Evolutionary conservation across 1,140 invertebrate genomes (phyloP).

Genomic region (Cydia amplana): DNA sequence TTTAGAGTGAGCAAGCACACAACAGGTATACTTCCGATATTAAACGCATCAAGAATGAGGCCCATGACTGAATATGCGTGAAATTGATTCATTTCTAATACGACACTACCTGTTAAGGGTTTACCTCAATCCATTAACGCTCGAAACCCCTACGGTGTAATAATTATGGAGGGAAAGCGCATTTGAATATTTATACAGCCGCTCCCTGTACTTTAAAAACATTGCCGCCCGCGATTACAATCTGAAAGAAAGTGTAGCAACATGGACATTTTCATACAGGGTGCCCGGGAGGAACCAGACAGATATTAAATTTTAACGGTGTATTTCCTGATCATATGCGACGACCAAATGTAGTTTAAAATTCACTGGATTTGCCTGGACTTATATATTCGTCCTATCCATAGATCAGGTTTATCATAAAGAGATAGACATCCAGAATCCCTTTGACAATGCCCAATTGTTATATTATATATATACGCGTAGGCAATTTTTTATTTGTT

Average conservation of each 20-base stretch:
- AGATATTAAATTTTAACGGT: too few relatives aligned
- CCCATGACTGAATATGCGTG: conserved; percentile 9
- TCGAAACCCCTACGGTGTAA: conserved; percentile 29
- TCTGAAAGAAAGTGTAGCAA: conserved; percentile 29
- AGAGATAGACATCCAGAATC: too few relatives aligned
- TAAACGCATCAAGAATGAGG: neutral
- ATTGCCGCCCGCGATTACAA: conserved; percentile 24
- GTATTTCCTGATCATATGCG: too few relatives aligned
- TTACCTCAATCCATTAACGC: conserved; percentile 24
- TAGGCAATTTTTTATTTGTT: too few relatives aligned
- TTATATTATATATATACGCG: too few relatives aligned
- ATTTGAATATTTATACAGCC: conserved; percentile 32
- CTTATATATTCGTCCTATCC: too few relatives aligned
- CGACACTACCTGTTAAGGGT: conserved; percentile 25
- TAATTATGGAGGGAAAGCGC: conserved; percentile 31
- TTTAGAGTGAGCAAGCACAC: neutral
- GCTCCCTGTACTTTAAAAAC: conserved; percentile 26
- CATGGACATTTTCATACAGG: conserved; percentile 17
- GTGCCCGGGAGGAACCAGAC: neutral
- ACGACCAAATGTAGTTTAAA: too few relatives aligned
- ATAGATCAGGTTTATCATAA: too few relatives aligned
- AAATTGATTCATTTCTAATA: conserved; percentile 32
- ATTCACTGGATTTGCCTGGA: too few relatives aligned
- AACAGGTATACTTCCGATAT: neutral
- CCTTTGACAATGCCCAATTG: too few relatives aligned